Evolutionary conservation across 2,113 vertebrate genomes (phyloP).

Genomic region (Cepphus grylle): DNA sequence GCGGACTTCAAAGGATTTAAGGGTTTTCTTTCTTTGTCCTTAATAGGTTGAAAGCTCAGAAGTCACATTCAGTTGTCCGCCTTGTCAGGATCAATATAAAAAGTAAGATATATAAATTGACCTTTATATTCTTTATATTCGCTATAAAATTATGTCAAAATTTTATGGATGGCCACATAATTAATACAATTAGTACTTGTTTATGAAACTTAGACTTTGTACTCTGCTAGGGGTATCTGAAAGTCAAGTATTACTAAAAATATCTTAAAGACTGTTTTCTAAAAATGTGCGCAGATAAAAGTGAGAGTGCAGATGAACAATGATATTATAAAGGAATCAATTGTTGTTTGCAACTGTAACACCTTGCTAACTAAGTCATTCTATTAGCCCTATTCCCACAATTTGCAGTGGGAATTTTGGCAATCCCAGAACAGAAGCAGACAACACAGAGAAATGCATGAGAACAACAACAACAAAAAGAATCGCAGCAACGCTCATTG

Average conservation of each 20-base stretch:
- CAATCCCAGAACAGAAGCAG: neutral
- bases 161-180: neutral
- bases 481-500: accelerated
- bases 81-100: neutral
- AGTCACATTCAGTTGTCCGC: neutral
- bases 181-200: neutral
- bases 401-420: neutral
- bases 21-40: neutral
- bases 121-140: neutral
- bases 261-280: neutral
- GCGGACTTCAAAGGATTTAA: neutral
- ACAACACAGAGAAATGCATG: neutral
- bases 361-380: neutral
- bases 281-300: neutral
- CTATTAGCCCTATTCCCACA: neutral
- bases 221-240: neutral
- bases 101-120: neutral
- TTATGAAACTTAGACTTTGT: neutral
- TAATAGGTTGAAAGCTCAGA: neutral
- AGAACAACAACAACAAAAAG: neutral
- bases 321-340: neutral
- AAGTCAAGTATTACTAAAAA: neutral
- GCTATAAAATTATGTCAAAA: neutral
- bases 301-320: neutral
- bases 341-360: neutral